These are phyloP conservation scores for Andrena minutula DNA, from an alignment of 2,888 invertebrate genomes.

Conservation along the genomic window DNA sequence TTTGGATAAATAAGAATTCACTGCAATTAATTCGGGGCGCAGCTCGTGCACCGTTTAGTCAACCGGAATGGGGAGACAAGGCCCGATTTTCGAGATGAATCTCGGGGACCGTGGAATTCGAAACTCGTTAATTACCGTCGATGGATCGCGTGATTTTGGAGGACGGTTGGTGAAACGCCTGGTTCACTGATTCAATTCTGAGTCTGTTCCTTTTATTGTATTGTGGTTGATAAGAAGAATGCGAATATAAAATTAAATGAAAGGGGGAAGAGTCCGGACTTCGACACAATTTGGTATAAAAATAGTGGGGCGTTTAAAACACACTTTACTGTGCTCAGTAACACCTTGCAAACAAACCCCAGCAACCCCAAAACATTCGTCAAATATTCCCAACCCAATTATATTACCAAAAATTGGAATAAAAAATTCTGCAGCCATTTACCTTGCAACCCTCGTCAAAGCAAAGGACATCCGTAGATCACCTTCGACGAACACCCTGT, in stretches of 20 bases:
- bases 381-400: not conserved
- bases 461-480: too few species aligned
- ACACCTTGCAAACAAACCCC: too few species aligned
- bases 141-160: constrained; percentile 13
- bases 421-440: not conserved
- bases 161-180: not conserved
- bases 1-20: constrained; percentile 44
- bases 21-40: constrained; percentile 23
- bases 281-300: not conserved
- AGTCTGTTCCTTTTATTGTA: too few species aligned
- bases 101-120: not conserved
- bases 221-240: too few species aligned
- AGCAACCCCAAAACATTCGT: not conserved
- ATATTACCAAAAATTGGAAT: not conserved
- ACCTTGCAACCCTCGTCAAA: too few species aligned
- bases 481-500: too few species aligned
- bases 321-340: not conserved
- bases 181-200: not conserved
- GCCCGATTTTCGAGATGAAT: not conserved
- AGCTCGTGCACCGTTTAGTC: not conserved
- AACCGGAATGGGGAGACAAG: not conserved
- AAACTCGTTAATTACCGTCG: not conserved
- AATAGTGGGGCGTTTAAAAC: not conserved
- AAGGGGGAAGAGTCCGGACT: not conserved
- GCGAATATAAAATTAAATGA: not conserved